phyloP scores from a whole-genome alignment of 2,113 vertebrate species.

The Heterotis niloticus region DNA sequence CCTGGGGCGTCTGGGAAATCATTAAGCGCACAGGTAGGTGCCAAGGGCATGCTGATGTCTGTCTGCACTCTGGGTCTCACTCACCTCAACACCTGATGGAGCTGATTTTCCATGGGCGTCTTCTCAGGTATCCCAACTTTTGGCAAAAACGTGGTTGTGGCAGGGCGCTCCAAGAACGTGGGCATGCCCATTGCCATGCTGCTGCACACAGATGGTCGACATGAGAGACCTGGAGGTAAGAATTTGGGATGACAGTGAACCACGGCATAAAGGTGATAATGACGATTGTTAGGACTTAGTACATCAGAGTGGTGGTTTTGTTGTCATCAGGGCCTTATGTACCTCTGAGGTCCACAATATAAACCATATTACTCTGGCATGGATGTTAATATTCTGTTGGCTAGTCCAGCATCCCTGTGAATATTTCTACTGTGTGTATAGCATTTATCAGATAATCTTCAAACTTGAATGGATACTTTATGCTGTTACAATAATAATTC shows the following conservation, averaged over 20 bases:
- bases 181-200: slow-evolving; percentile 98
- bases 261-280: not conserved
- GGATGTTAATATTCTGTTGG: too few species aligned
- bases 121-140: slow-evolving; percentile 83
- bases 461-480: too few species aligned
- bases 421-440: too few species aligned
- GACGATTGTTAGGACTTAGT: too few species aligned
- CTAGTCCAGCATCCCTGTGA: too few species aligned
- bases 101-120: not conserved
- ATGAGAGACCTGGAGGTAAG: slow-evolving; percentile 89
- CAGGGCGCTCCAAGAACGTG: slow-evolving; percentile 92
- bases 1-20: slow-evolving; percentile 93
- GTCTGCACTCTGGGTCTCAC: not conserved
- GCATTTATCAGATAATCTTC: too few species aligned
- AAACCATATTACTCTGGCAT: too few species aligned
- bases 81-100: not conserved
- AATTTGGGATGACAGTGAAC: too few species aligned
- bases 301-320: too few species aligned
- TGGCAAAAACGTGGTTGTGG: slow-evolving; percentile 92
- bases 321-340: too few species aligned
- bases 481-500: too few species aligned
- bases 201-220: slow-evolving; percentile 86
- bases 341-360: too few species aligned
- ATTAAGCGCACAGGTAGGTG: slow-evolving; percentile 83
- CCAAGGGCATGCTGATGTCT: not conserved